Conservation (phyloP, 64 coral and sea anemone genomes). For the Acropora yongei region DNA sequence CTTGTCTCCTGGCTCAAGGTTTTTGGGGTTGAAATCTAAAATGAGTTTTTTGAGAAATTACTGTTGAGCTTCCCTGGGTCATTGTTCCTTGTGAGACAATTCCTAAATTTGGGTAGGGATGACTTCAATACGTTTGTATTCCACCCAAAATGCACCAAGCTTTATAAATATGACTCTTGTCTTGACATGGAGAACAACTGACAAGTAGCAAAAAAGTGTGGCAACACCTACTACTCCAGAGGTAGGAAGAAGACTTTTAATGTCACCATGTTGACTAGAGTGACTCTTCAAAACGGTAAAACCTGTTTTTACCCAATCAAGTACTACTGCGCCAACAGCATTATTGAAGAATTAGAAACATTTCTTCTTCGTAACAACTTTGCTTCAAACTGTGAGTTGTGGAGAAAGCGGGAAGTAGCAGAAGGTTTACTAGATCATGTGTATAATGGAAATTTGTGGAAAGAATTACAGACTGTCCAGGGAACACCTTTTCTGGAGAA, state of each 20-base stretch:
- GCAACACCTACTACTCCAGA: neutral
- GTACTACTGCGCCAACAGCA: too few relatives aligned
- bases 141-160: constrained; percentile 60
- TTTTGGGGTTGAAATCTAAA: constrained; percentile 53
- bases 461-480: constrained; percentile 23
- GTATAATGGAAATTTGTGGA: constrained; percentile 51
- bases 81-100: constrained; percentile 45
- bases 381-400: constrained; percentile 13
- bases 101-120: constrained; percentile 76
- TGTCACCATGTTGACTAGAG: constrained; percentile 9
- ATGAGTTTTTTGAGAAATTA: constrained; percentile 23
- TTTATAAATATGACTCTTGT: neutral
- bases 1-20: too few relatives aligned
- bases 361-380: too few relatives aligned
- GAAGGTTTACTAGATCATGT: constrained; percentile 16
- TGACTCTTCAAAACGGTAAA: constrained; percentile 7
- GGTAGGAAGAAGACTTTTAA: constrained; percentile 41
- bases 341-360: too few relatives aligned
- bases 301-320: too few relatives aligned
- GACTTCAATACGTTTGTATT: constrained; percentile 78
- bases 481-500: constrained; percentile 14
- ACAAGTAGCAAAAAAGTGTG: neutral
- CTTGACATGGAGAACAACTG: too few relatives aligned
- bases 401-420: neutral
- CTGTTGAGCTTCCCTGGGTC: constrained; percentile 56